Evolutionary conservation across 2,113 vertebrate species (phyloP), one percentile per base, ranked within the genome.

Genomic region (Otocyon megalotis): DNA sequence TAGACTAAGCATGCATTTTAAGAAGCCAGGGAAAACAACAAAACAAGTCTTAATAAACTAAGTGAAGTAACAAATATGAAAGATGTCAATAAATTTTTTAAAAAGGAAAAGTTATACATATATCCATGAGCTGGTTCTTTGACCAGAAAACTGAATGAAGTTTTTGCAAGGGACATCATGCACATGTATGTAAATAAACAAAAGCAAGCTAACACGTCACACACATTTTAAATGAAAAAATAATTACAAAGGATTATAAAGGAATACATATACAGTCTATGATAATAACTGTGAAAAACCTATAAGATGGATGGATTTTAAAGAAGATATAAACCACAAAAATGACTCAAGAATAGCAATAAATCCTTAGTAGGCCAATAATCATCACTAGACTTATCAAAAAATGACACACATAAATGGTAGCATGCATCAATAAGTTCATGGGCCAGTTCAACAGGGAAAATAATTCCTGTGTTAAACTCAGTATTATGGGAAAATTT

Each of bases 11-110:
- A 76, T 17, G 43, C 28, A 87, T 82, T 79, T 91, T 60, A 93
- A 54, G 81, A 88, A 91, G 54, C 4, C 54, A 91, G 53, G 54
- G 28, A 54, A 93, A 86, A 58, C 43, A 91, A 71, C 82, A 97
- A 48, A 92, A 95, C 79, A 96, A 80, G 63, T 6, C 15, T 93
- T 77, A 77, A 50, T 53, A 94, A 95, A 92, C 50, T 62, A 86
- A 90, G 79, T 76, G 80, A 86, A 65, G 53, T 54, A 72, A 76
- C 35, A 92, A 77, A 58, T 28, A 82, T 76, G 53, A 94, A 90
- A 93, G 30, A 71, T 80, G 32, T 71, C 79, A 90, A 85, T 74
- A 17, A 65, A 37, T 43, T 93, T 79, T 77, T 90, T 58, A 13
- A 90, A 96, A 63, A 71, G n/a, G 71, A 97, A 89, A 72, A 24